These are phyloP conservation scores for Neodontobutis hainanensis DNA, from an alignment of 2,113 vertebrate genomes.

Conservation along the genomic window DNA sequence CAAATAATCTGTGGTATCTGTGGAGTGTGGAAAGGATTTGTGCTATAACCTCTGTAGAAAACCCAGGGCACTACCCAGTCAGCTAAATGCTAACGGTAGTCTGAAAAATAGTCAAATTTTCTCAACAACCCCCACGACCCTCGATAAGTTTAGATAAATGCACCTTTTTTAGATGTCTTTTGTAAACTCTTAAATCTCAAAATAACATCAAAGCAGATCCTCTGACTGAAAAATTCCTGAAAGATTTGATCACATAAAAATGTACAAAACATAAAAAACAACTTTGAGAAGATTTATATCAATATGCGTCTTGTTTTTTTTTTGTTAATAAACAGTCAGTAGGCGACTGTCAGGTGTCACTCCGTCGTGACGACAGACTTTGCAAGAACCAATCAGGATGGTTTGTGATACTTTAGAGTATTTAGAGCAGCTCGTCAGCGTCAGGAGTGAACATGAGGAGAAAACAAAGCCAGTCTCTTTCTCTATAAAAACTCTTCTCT, in stretches of 20 bases:
- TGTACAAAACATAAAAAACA: conserved; percentile 87
- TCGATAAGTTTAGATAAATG: conserved; percentile 77
- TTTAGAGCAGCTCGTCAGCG: conserved; percentile 50
- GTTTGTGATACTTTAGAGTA: conserved; percentile 24
- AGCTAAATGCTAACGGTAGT: conserved; percentile 56
- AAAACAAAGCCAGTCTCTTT: conserved; percentile 24
- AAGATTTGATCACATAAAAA: conserved; percentile 96
- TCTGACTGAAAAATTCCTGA: conserved; percentile 95
- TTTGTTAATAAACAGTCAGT: conserved; percentile 44
- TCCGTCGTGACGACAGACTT: conserved; percentile 69
- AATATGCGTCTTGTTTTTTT: conserved; percentile 68
- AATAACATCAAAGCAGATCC: conserved; percentile 85
- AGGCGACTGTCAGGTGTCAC: conserved; percentile 55
- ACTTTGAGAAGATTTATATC: conserved; percentile 67
- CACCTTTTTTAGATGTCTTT: conserved; percentile 60
- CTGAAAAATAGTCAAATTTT: conserved; percentile 80
- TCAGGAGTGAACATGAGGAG: conserved; percentile 55
- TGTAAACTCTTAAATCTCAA: conserved; percentile 80
- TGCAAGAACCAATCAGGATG: conserved; percentile 40
- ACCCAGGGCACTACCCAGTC: conserved; percentile 64
- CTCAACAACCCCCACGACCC: conserved; percentile 62
- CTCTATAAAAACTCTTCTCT: not conserved
- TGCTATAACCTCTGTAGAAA: conserved; percentile 78
- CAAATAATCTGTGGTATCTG: conserved; percentile 70
- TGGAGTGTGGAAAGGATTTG: conserved; percentile 72